Percentiles rank a stretch among this genome's conserved stretches.
These are phyloP conservation scores for Labeo rohita DNA, from an alignment of 2,113 vertebrate genomes.

Conservation along the genomic window DNA sequence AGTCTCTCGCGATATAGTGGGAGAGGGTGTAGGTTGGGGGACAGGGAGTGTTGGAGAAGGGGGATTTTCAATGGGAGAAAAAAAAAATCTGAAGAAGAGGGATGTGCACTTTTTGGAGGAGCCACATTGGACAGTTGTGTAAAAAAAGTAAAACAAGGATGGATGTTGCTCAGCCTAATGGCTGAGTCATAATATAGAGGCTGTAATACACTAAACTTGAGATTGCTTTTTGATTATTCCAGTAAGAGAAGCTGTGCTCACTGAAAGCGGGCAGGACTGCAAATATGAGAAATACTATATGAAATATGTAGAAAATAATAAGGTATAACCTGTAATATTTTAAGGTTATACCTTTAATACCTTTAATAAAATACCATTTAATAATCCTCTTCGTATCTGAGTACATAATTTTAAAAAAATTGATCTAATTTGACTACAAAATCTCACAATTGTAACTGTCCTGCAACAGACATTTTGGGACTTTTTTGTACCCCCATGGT, in stretches of 20 bases:
- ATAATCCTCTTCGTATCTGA: no score
- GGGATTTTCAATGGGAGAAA: constrained; percentile 49
- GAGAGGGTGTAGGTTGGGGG: constrained; percentile 56
- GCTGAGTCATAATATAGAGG: neutral
- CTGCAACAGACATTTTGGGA: neutral
- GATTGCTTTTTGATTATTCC: neutral
- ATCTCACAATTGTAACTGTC: neutral
- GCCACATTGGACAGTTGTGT: neutral
- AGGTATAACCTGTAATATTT: neutral
- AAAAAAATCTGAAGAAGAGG: constrained; percentile 33
- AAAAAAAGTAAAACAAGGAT: constrained; percentile 1
- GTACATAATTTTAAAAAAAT: neutral
- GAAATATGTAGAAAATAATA: neutral
- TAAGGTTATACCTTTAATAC: neutral
- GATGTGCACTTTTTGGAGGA: constrained; percentile 13
- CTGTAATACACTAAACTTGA: neutral
- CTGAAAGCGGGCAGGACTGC: neutral
- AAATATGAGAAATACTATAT: neutral
- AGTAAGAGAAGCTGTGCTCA: neutral
- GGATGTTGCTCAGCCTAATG: neutral
- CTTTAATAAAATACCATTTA: no score
- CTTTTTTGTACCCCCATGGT: neutral
- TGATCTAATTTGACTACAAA: neutral
- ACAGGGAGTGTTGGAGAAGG: constrained; percentile 50
- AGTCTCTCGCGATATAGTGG: constrained; percentile 62